Conservation (phyloP, 2,797 vertebrate genomes). For the Sebastes flavidus region DNA sequence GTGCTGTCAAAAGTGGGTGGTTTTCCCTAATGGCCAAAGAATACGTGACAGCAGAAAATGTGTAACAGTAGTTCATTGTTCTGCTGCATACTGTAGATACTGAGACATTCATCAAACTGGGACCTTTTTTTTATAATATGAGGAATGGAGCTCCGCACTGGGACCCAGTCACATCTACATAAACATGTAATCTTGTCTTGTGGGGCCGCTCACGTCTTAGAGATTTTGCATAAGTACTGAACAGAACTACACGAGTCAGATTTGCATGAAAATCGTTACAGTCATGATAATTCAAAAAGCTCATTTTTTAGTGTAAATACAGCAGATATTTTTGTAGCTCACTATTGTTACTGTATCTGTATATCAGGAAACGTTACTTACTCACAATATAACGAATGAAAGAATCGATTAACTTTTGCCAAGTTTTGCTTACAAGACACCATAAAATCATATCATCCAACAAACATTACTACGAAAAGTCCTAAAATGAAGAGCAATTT, state of each 20-base stretch:
- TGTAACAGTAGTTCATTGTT: slow-evolving; percentile 27
- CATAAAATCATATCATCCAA: background rate
- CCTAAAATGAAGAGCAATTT: background rate
- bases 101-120: slow-evolving; percentile 25
- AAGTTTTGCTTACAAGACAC: background rate
- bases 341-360: background rate
- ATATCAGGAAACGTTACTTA: background rate
- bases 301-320: slow-evolving; percentile 17
- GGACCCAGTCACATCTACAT: slow-evolving; percentile 32
- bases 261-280: slow-evolving; percentile 28
- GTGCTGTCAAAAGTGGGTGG: slow-evolving; percentile 45
- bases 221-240: slow-evolving; percentile 9
- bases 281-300: background rate
- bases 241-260: background rate
- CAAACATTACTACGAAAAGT: background rate
- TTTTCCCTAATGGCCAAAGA: slow-evolving; percentile 47
- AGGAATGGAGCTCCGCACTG: slow-evolving; percentile 13
- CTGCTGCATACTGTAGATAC: slow-evolving; percentile 4
- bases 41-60: slow-evolving; percentile 37
- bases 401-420: fast-evolving
- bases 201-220: background rate
- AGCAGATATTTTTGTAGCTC: background rate
- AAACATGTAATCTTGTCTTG: slow-evolving; percentile 42
- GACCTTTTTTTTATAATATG: slow-evolving; percentile 14
- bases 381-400: background rate